Base-by-base conservation (phyloP, 2,888 invertebrate species). In the Orthosia cruda region DNA sequence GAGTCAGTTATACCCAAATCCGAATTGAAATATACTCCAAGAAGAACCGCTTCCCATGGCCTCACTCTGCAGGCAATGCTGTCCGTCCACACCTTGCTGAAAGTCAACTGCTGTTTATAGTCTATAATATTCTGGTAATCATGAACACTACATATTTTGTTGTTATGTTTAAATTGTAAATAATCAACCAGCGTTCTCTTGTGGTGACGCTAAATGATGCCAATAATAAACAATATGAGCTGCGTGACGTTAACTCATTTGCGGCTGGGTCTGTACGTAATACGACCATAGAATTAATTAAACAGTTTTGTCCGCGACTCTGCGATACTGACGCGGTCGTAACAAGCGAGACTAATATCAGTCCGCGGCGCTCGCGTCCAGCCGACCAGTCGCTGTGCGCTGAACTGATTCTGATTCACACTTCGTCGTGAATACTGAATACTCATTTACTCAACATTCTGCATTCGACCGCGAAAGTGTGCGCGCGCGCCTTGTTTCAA, bases 251-350 rank as follows among this genome's bases (percentile, higher is more conserved):
- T 89, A 84, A 83, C 80, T 90, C 81, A 90, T 91, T 92, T 90
- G 82, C 86, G 88, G 84, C 76, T 85, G 87, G 89, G 90, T 91
- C 93, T 91, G 88, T 92, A 84, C 83, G 88, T 88, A 85, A 87
- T 90, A 94, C 95, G 95, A 92, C 85, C 84, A 87, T 88, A 89
- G 95, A 96, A 95, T 95, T 93, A 94, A 94, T 95, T 91, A 92
- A 84, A 87, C 88, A 88, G 84, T 81, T 86, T 80, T 73, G 62
- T 68, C 68, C 77, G 68, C 83, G 83, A 77, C 81, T 81, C 85
- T 80, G 80, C 73, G 77, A 71, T 75, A 77, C 67, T 65, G 32
- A 71, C 50, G 55, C 63, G 66, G 40, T 40, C 73, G 77, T 79
- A 75, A 84, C 71, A 54, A 85, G 79, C 78, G 86, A 80, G 86